Percentiles rank a stretch among this genome's conserved stretches.
These are phyloP conservation scores for Physocephala rufipes DNA, from an alignment of 2,888 invertebrate genomes.

Conservation along the genomic window DNA sequence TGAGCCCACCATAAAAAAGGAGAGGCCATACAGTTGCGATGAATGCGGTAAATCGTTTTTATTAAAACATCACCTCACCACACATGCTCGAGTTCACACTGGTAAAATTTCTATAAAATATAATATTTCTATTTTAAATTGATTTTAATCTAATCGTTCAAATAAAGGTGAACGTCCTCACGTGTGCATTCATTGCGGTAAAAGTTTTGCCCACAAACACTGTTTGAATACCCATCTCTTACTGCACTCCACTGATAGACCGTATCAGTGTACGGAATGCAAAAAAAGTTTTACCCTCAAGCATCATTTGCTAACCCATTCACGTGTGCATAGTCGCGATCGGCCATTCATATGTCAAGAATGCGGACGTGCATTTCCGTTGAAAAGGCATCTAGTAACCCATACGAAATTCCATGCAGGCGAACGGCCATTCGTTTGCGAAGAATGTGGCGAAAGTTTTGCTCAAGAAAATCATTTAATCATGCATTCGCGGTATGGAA, in stretches of 20 bases:
- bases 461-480: conserved; percentile 83
- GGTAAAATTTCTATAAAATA: conserved; percentile 64
- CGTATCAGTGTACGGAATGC: conserved; percentile 85
- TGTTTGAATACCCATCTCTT: conserved; percentile 84
- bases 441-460: conserved; percentile 92
- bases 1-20: conserved; percentile 69
- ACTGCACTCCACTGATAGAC: conserved; percentile 82
- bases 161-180: conserved; percentile 76
- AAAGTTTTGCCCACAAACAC: conserved; percentile 83
- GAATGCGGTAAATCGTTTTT: conserved; percentile 87
- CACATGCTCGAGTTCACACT: conserved; percentile 83
- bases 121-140: neutral
- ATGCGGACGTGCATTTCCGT: conserved; percentile 82
- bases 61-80: conserved; percentile 84
- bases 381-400: conserved; percentile 83
- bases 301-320: conserved; percentile 84
- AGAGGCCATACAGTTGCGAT: conserved; percentile 82
- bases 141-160: neutral
- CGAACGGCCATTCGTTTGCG: conserved; percentile 85
- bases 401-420: conserved; percentile 89
- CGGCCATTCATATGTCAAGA: conserved; percentile 84
- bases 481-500: conserved; percentile 68
- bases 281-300: conserved; percentile 87
- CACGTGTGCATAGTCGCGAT: conserved; percentile 81
- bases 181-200: conserved; percentile 81